Evolutionary conservation across 2,888 invertebrate genomes (phyloP).

Genomic region (Crioceris asparagi): DNA sequence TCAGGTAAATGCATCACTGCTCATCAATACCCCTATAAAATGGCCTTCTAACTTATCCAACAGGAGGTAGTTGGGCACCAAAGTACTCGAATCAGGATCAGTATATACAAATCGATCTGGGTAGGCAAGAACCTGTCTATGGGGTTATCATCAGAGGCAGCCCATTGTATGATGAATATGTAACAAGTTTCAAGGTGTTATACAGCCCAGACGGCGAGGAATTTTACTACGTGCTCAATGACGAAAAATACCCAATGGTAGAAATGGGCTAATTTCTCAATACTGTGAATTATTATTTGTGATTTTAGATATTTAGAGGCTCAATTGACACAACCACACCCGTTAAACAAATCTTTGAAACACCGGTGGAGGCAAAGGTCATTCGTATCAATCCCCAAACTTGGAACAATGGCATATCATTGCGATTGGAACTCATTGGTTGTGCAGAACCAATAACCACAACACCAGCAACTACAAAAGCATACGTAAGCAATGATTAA

Average conservation of each 20-base stretch:
- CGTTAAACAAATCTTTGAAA: slow-evolving; percentile 52
- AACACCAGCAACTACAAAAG: slow-evolving; percentile 9
- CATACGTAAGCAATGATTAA: no score
- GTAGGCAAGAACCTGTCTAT: slow-evolving; percentile 55
- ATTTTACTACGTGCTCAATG: slow-evolving; percentile 49
- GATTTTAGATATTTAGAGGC: slow-evolving; percentile 56
- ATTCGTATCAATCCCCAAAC: slow-evolving; percentile 62
- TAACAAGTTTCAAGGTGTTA: slow-evolving; percentile 64
- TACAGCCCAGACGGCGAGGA: slow-evolving; percentile 46
- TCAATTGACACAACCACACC: slow-evolving; percentile 50
- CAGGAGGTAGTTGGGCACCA: slow-evolving; percentile 63
- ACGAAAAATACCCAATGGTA: slow-evolving; percentile 42
- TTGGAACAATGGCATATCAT: slow-evolving; percentile 56
- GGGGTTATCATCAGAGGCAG: slow-evolving; percentile 65
- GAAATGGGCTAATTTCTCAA: slow-evolving; percentile 5
- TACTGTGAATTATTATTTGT: background rate
- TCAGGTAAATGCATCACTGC: slow-evolving; percentile 15
- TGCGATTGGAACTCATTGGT: slow-evolving; percentile 65
- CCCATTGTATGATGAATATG: slow-evolving; percentile 56
- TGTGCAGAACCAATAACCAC: slow-evolving; percentile 41
- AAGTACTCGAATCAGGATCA: slow-evolving; percentile 47
- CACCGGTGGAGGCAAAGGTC: slow-evolving; percentile 65
- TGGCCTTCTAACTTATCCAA: background rate
- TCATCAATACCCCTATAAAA: background rate
- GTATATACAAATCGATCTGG: slow-evolving; percentile 54